Base-by-base conservation (phyloP, 2,113 vertebrate species). In the Delphinapterus leucas region DNA sequence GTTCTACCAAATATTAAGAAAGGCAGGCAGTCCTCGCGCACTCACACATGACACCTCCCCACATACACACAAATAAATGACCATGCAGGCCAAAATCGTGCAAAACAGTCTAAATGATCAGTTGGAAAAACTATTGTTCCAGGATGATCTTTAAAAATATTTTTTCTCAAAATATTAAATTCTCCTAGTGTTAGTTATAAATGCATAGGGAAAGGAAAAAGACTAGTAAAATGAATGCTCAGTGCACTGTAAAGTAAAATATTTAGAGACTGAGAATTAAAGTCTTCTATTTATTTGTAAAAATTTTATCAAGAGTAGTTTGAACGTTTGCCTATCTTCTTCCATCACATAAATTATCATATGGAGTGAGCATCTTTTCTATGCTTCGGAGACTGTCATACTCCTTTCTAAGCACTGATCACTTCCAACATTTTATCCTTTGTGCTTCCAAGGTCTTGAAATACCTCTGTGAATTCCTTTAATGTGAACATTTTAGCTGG, bases 31-130 rank as follows among this genome's bases (percentile, higher is more conserved):
- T 6, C 13, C 10, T 33, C 18, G 33, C 1, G 71, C 20, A 41
- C 49, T 21, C 38, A 71, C 7, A 55, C 0, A 33, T 21, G 20
- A 65, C 8, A 28, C 70, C 47, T 36, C 31, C 41, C 38, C 20
- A 15, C 14, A 53, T 23, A 28, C 26, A 38, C 3, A 44, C 10
- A 38, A 8, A 91, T 15, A 70, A 49, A 60, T 21, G 1, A 41
- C 7, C 8, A 28, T n/a, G 17, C 0, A 67, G 41, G 15, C 1
- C 26, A 17, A 25, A 65, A 63, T n/a, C 0, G 36, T 9, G 1
- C 18, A 76, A 92, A 95, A 31, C 8, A 60, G 0, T 67, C 28
- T 36, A 55, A 26, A 33, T 9, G 77, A n/a, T 17, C 23, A 71
- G 26, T 33, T 5, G 2, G 17, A 49, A 68, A 77, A 63, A 17